Conservation (phyloP, 2,888 invertebrate genomes). For the Schizaphis graminum region DNA sequence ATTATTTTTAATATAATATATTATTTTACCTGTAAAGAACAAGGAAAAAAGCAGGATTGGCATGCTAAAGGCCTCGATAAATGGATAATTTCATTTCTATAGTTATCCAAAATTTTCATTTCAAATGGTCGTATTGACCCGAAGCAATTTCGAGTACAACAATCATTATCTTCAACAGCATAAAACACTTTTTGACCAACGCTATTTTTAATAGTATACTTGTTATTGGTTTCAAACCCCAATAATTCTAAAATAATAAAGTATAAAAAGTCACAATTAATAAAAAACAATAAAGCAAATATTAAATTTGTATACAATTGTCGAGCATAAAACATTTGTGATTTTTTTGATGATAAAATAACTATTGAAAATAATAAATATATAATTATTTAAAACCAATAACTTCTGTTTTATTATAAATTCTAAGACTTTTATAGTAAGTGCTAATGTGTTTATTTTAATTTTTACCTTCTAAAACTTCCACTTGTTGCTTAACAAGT, state of each 20-base stretch:
- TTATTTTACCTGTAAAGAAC: constrained; percentile 79
- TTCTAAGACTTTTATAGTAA: background rate
- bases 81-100: constrained; percentile 87
- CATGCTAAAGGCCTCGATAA: constrained; percentile 86
- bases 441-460: background rate
- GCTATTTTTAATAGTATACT: constrained; percentile 85
- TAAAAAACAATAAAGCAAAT: background rate
- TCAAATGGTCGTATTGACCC: constrained; percentile 88
- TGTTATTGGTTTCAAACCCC: constrained; percentile 91
- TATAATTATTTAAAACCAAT: background rate
- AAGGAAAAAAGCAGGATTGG: constrained; percentile 87
- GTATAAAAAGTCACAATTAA: background rate
- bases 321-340: background rate
- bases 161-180: constrained; percentile 87
- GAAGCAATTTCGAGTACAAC: constrained; percentile 86
- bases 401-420: background rate
- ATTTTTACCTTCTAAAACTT: constrained; percentile 77
- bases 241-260: constrained; percentile 76
- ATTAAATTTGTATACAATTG: background rate
- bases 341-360: background rate
- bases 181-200: constrained; percentile 85
- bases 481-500: constrained; percentile 83
- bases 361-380: background rate
- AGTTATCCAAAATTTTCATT: constrained; percentile 88
- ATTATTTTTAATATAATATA: background rate